Evolutionary conservation across 2,888 invertebrate species (phyloP).

Genomic region (Athrips mouffetella): DNA sequence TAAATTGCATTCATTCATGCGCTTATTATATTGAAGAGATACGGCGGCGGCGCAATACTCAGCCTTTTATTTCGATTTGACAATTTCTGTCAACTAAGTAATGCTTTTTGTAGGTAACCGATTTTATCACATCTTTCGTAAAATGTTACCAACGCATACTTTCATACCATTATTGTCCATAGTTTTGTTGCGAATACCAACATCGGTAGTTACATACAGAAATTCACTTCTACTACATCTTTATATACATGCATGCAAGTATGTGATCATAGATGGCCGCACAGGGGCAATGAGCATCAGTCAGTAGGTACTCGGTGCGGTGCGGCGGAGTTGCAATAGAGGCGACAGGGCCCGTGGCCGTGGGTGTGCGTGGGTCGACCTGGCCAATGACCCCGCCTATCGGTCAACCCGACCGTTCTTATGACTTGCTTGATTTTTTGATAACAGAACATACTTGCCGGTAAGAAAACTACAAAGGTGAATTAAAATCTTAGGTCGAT

Average conservation of each 20-base stretch:
- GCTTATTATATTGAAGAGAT: neutral
- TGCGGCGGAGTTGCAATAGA: neutral
- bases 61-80: too few relatives aligned
- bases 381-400: conserved; percentile 29
- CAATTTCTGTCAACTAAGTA: too few relatives aligned
- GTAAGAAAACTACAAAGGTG: neutral
- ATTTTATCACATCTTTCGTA: too few relatives aligned
- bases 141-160: too few relatives aligned
- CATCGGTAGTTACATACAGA: too few relatives aligned
- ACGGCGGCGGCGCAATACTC: too few relatives aligned
- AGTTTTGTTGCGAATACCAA: too few relatives aligned
- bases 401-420: conserved; percentile 24
- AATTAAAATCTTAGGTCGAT: neutral
- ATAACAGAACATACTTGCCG: conserved; percentile 5
- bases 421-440: conserved; percentile 17
- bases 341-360: neutral
- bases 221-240: too few relatives aligned
- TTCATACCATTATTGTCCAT: too few relatives aligned
- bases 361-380: conserved; percentile 19
- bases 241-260: neutral
- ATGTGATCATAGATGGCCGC: neutral
- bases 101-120: too few relatives aligned
- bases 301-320: neutral
- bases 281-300: neutral
- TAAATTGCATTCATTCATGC: conserved; percentile 10